Evolutionary conservation across 2,797 vertebrate genomes (phyloP).

Genomic region (Thamnophis elegans): DNA sequence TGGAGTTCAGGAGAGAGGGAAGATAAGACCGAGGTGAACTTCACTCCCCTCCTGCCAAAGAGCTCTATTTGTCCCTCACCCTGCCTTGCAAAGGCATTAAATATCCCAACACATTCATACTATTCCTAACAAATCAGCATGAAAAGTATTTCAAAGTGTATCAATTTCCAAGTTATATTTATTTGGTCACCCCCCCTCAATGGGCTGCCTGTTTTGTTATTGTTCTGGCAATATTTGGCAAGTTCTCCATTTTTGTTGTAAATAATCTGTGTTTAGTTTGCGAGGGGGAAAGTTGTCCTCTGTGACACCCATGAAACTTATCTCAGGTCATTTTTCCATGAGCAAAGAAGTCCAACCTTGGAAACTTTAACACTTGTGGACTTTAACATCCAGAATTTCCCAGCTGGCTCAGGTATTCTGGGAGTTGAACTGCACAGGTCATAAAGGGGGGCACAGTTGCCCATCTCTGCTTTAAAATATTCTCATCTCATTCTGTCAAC

Average conservation of each 20-base stretch:
- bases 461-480: background rate
- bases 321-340: background rate
- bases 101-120: background rate
- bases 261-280: background rate
- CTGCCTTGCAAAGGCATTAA: background rate
- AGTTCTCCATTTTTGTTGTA: background rate
- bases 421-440: background rate
- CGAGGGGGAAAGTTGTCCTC: background rate
- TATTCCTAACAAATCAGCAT: background rate
- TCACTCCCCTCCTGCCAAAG: background rate
- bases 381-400: background rate
- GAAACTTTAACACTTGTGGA: background rate
- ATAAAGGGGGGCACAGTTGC: background rate
- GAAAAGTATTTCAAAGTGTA: background rate
- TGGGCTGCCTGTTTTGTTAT: background rate
- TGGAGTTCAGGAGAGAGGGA: background rate
- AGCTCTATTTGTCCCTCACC: background rate
- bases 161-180: background rate
- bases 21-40: background rate
- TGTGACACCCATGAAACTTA: background rate
- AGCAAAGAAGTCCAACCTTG: background rate
- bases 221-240: background rate
- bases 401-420: background rate
- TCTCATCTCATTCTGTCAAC: background rate
- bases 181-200: background rate